Evolutionary conservation across 1,140 invertebrate genomes (phyloP).

Genomic region (Calephelis virginiensis): DNA sequence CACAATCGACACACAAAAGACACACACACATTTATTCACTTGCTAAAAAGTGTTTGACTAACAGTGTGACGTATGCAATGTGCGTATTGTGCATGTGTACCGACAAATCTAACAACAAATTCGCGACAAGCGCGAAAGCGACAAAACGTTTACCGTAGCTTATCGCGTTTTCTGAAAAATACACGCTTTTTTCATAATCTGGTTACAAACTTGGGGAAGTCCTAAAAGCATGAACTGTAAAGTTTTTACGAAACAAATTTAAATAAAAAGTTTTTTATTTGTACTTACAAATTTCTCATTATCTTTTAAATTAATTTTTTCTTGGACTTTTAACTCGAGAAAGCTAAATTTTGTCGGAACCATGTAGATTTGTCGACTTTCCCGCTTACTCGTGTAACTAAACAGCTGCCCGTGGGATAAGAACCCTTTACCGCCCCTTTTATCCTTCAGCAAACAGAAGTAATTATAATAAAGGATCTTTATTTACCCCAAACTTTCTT

Average conservation of each 20-base stretch:
- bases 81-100: no score
- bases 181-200: no score
- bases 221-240: background rate
- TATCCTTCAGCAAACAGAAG: conserved; percentile 12
- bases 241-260: background rate
- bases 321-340: background rate
- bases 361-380: background rate
- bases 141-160: no score
- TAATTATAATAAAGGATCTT: conserved; percentile 13
- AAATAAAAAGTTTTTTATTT: background rate
- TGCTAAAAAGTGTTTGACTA: no score
- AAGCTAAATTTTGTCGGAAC: conserved; percentile 4
- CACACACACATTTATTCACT: no score
- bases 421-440: conserved; percentile 2
- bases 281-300: background rate
- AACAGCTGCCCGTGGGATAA: conserved; percentile 6
- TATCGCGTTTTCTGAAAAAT: no score
- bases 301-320: background rate
- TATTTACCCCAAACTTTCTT: conserved; percentile 7
- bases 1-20: no score
- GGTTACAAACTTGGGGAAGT: no score
- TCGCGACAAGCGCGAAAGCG: no score
- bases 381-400: conserved; percentile 1
- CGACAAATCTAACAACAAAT: no score
- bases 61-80: no score